Base-by-base conservation (phyloP, 2,113 vertebrate species). In the Petrocephalus zakoni region DNA sequence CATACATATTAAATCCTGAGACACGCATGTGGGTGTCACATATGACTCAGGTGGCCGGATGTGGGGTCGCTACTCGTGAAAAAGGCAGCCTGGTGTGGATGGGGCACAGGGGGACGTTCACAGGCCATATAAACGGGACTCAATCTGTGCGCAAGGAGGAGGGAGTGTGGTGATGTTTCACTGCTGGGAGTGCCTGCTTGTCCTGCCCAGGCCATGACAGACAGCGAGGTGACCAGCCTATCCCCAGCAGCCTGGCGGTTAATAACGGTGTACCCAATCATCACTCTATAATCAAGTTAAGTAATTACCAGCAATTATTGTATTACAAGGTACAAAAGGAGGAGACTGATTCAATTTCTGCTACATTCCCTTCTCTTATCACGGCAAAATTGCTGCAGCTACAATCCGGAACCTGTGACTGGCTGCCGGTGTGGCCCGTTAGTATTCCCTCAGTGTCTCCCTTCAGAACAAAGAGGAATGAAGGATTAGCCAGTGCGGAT, bases 281-380 rank as follows among this genome's bases (percentile, higher is more conserved):
- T 49, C 37, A 49, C 22, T 2, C 81, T 83, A 21, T 47, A 49
- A 83, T 22, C 22, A 21, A 83, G 22, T 83, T 22, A 83, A 83
- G 22, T 83, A 83, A 83, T 83, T 83, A 83, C 42, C 37, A 21
- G 81, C 81, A 83, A 83, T 83, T 49, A 83, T 49, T 22, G 10
- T n/a, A 49, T 49, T 83, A 46, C 81, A 46, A 83, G 42, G 81
- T 83, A 83, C 81, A 83, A 83, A 83, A 49, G 81, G 81, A n/a
- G 81, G 61, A 0, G 81, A 83, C 81, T 83, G 81, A 49, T 46
- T 83, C 37, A 22, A 83, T 83, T 46, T 83, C 46, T n/a, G n/a
- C 37, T 49, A 22, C 37, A 49, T 22, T 83, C 37, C 7, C 0
- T 83, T 49, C 21, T 49, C 81, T 83, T 83, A 83, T 83, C 2